phyloP scores from a whole-genome alignment of 2,888 invertebrate genomes.

The Prosapia bicincta region DNA sequence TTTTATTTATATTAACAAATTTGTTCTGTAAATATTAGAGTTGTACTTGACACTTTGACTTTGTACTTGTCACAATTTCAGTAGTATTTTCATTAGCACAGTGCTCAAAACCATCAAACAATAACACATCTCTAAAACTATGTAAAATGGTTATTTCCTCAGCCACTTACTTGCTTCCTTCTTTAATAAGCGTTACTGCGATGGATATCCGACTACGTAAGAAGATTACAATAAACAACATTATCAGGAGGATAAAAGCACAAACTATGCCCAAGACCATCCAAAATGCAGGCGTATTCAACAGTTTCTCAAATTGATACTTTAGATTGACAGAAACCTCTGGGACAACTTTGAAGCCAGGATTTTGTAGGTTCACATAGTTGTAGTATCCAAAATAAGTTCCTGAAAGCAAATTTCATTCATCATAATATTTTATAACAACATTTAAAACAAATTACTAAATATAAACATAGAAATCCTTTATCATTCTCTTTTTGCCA shows the following conservation, averaged over 20 bases:
- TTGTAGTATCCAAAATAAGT: constrained; percentile 59
- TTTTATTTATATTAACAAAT: too few species aligned
- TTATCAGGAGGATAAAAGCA: constrained; percentile 58
- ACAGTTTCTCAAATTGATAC: constrained; percentile 50
- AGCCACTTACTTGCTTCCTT: constrained; percentile 75
- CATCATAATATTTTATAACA: too few species aligned
- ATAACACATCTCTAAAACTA: too few species aligned
- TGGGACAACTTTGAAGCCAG: constrained; percentile 29
- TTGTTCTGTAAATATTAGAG: too few species aligned
- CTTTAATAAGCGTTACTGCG: constrained; percentile 87
- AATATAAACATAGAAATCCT: too few species aligned
- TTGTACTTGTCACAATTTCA: too few species aligned
- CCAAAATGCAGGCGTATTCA: constrained; percentile 64
- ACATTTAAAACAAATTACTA: too few species aligned
- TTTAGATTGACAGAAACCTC: constrained; percentile 38
- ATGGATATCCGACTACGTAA: constrained; percentile 79
- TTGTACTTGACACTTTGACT: too few species aligned
- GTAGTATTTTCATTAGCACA: too few species aligned
- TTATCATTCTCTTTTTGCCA: too few species aligned
- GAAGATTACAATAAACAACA: constrained; percentile 73
- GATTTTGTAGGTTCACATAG: constrained; percentile 48
- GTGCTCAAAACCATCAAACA: too few species aligned
- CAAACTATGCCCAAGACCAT: constrained; percentile 63
- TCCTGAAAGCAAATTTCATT: constrained; percentile 50
- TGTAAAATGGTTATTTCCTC: too few species aligned